These are phyloP conservation scores for Columba janthina DNA, from an alignment of 2,113 vertebrate species.

Conservation along the genomic window DNA sequence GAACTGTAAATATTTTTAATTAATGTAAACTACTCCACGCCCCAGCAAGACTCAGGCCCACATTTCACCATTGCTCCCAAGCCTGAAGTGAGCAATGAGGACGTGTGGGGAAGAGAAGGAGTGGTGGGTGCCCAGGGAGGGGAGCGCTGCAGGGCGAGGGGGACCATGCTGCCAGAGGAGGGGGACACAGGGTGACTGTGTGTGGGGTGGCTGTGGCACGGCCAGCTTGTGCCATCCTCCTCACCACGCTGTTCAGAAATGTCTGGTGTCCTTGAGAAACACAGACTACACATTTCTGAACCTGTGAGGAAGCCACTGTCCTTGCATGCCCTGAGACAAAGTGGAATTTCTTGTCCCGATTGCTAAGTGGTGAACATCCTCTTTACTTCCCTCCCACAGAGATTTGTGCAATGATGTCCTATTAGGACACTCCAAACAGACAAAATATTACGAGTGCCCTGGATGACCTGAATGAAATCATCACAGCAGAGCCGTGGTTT, in stretches of 20 bases:
- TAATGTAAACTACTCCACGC: background rate
- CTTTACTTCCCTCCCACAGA: background rate
- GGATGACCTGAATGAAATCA: background rate
- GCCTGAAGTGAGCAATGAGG: background rate
- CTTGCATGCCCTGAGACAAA: background rate
- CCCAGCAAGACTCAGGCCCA: background rate
- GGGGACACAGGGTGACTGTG: fast-evolving
- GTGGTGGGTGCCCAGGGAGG: fast-evolving
- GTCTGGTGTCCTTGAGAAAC: fast-evolving
- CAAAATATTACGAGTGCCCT: background rate
- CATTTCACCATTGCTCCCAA: background rate
- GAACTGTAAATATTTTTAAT: conserved; percentile 29
- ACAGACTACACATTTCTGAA: background rate
- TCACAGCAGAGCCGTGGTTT: background rate
- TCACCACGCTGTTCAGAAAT: fast-evolving
- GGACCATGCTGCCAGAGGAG: background rate
- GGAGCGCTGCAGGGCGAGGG: background rate
- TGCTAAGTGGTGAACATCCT: background rate
- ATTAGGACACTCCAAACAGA: background rate
- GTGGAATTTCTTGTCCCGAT: background rate
- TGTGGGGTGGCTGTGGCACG: fast-evolving
- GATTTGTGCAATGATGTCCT: background rate
- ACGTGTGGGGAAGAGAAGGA: background rate
- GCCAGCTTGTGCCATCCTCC: background rate
- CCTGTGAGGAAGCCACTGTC: background rate